Base-by-base conservation (phyloP, 1,140 invertebrate genomes). In the Drosophila pruinosa region DNA sequence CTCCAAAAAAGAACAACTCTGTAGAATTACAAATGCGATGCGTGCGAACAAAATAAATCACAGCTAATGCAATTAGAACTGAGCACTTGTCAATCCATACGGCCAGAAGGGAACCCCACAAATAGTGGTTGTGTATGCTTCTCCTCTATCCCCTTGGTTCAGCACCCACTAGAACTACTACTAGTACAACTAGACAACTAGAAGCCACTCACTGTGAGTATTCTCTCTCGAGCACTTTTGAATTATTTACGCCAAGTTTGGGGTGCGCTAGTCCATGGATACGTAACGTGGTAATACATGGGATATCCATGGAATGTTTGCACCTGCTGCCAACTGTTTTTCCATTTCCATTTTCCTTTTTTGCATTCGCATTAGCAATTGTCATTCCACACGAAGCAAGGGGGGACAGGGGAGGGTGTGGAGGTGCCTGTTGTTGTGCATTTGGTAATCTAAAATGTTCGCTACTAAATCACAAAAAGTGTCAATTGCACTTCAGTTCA, bases 391-490 rank as follows among this genome's bases (percentile, higher is more conserved):
- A 2, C 10, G 15, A 15, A 6, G 2, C 8, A 4, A 6, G n/a
- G 17, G 6, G 8, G 12, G 17, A 36, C 1, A 22, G 36, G 6
- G 22, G 6, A 7, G 12, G 7, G 12, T n/a, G n/a, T n/a, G 14
- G 7, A 3, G 14, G 36, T 52, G 19, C 12, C 39, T 21, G 28
- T 36, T 61, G 53, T 28, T 75, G 68, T 67, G 69, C 69, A 72
- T 75, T 75, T 71, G 67, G 72, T 71, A 71, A 77, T 74, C 75
- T 64, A 50, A 75, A 77, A 74, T 72, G 74, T 70, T 76, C 57
- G 45, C 71, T 59, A 74, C 72, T 70, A 77, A 77, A 77, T 77
- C 72, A 77, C 72, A 77, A 77, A 77, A 77, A 77, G 75, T 71
- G 72, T 75, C 75, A 75, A 77, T 77, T 77, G 75, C 75, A 77